Conservation (phyloP, 2,797 vertebrate genomes). For the Xenopus petersii region DNA sequence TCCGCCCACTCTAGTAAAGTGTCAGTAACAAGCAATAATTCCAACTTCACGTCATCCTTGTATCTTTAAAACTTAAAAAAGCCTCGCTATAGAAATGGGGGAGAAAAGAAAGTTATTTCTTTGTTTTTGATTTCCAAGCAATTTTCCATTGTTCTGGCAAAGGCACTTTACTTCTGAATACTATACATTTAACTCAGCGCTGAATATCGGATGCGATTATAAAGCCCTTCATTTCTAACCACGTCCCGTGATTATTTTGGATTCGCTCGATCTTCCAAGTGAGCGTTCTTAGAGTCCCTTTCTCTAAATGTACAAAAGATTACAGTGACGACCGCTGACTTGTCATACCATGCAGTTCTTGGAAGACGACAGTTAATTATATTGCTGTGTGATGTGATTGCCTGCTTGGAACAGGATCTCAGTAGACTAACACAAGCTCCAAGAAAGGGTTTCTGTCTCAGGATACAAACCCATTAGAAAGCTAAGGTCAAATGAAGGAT, state of each 20-base stretch:
- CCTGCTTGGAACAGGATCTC: slow-evolving; percentile 3
- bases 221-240: slow-evolving; percentile 5
- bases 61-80: background rate
- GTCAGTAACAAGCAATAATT: no score
- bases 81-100: background rate
- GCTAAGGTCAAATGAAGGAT: background rate
- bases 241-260: background rate
- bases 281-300: background rate
- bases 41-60: no score
- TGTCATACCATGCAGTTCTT: background rate
- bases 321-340: background rate
- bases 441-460: background rate
- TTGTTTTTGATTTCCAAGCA: background rate
- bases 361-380: slow-evolving; percentile 30
- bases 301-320: background rate
- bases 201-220: background rate
- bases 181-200: background rate
- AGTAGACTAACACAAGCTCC: background rate
- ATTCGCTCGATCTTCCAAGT: background rate
- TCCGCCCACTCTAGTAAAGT: no score
- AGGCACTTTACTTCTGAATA: background rate
- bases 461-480: background rate
- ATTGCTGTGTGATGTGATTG: slow-evolving; percentile 2
- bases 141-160: slow-evolving; percentile 7
- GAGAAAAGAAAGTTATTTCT: background rate